A percentile compares a stretch with the other conserved stretches of the same genome.
phyloP scores from a whole-genome alignment of 2,797 vertebrate genomes.

The Anguilla marmorata region DNA sequence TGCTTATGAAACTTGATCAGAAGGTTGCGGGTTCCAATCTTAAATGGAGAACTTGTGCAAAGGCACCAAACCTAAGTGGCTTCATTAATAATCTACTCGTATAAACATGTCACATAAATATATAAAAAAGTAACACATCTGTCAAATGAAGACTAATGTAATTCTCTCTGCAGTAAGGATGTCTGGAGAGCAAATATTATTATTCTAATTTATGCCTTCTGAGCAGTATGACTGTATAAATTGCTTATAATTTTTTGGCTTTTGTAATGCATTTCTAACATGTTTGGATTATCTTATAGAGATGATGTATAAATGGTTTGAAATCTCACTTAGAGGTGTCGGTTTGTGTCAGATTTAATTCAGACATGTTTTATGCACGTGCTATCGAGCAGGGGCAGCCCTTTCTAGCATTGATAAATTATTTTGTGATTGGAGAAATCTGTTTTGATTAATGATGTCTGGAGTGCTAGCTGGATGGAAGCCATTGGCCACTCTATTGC shows the following conservation, averaged over 20 bases:
- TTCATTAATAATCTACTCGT: background rate
- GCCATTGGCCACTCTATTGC: constrained; percentile 39
- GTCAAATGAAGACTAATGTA: background rate
- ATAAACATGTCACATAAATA: background rate
- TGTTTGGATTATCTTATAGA: constrained; percentile 37
- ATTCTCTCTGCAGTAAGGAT: background rate
- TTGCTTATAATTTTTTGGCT: background rate
- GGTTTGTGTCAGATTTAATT: constrained; percentile 50
- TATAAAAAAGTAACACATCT: background rate
- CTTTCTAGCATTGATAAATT: constrained; percentile 56
- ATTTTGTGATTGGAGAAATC: constrained; percentile 49
- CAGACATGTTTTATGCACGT: constrained; percentile 50
- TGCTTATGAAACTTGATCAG: background rate
- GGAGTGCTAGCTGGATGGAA: constrained; percentile 50
- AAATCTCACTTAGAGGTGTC: constrained; percentile 39
- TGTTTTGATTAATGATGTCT: constrained; percentile 55
- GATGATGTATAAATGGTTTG: constrained; percentile 34
- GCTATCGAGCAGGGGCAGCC: constrained; percentile 45
- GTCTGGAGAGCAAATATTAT: background rate
- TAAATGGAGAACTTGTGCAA: background rate
- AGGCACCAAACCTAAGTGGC: background rate
- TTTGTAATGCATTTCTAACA: background rate
- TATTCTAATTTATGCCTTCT: constrained; percentile 3
- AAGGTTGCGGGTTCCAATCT: background rate
- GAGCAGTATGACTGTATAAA: constrained; percentile 2